These are phyloP conservation scores for Vulpes lagopus DNA, from an alignment of 2,113 vertebrate genomes.

Conservation along the genomic window DNA sequence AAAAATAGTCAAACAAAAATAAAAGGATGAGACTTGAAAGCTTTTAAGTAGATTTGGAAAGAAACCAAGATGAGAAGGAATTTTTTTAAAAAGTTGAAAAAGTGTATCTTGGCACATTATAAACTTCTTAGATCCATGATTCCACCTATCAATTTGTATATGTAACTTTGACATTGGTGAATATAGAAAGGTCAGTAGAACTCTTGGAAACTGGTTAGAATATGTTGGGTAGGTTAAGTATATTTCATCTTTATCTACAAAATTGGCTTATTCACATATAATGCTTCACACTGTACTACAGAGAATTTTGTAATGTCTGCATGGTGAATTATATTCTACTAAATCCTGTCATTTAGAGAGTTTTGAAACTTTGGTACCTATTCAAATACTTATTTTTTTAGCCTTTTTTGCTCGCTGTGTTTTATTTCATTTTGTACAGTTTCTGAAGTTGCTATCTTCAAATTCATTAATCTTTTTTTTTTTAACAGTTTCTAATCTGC, in stretches of 20 bases:
- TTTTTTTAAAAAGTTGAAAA: constrained; percentile 50
- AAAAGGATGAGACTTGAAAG: background rate
- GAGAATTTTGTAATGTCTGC: background rate
- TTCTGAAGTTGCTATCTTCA: constrained; percentile 24
- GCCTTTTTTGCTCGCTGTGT: background rate
- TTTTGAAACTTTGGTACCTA: constrained; percentile 33
- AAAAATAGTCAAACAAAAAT: constrained; percentile 45
- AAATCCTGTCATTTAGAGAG: constrained; percentile 20
- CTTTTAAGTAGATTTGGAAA: constrained; percentile 43
- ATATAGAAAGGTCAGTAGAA: constrained; percentile 12
- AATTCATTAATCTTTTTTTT: background rate
- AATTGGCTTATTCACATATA: background rate
- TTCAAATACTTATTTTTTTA: background rate
- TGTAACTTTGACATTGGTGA: constrained; percentile 10
- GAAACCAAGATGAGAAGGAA: constrained; percentile 18
- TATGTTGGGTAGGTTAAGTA: background rate
- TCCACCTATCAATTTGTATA: background rate
- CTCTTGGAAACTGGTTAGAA: constrained; percentile 30
- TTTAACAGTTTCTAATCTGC: background rate
- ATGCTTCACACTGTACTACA: background rate
- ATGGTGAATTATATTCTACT: background rate
- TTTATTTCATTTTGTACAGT: constrained; percentile 30
- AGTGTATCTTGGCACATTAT: background rate
- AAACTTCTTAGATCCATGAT: background rate
- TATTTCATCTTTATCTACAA: constrained; percentile 21